Evolutionary conservation across 2,113 vertebrate species (phyloP).

Genomic region (Perognathus longimembris): DNA sequence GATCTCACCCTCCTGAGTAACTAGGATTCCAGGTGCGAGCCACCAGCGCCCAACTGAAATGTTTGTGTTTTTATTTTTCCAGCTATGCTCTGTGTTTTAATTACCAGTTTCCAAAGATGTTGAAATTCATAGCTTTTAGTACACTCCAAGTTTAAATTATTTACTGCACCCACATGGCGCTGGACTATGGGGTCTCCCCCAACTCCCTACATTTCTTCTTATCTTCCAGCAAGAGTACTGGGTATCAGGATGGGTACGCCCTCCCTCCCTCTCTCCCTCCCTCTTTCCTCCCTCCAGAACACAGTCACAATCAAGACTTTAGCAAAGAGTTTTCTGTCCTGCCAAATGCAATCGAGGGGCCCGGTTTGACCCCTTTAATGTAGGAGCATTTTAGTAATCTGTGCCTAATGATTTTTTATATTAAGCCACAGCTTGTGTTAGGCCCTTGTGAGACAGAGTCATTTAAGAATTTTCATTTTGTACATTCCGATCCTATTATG

Average conservation of each 20-base stretch:
- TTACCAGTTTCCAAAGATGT: neutral
- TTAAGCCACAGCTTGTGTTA: conserved; percentile 93
- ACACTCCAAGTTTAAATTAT: conserved; percentile 61
- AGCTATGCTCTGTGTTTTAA: neutral
- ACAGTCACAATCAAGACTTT: conserved; percentile 83
- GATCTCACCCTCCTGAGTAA: too few relatives aligned
- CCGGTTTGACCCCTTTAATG: conserved; percentile 91
- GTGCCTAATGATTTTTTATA: conserved; percentile 95
- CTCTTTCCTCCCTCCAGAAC: neutral
- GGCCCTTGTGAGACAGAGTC: conserved; percentile 93
- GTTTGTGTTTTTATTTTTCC: neutral
- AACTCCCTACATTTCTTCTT: accelerated
- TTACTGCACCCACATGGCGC: conserved; percentile 60
- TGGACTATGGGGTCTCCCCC: conserved; percentile 33
- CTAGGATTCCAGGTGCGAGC: too few relatives aligned
- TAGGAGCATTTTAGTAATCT: conserved; percentile 91
- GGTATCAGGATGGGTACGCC: conserved; percentile 32
- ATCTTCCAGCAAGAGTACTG: neutral
- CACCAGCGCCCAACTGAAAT: too few relatives aligned
- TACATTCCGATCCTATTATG: conserved; percentile 99
- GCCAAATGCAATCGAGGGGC: conserved; percentile 87
- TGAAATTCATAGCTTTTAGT: conserved; percentile 67
- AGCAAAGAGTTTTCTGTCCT: conserved; percentile 72
- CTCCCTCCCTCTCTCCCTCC: neutral
- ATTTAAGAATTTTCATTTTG: conserved; percentile 97